Evolutionary conservation across 2,888 invertebrate genomes (phyloP).

Genomic region (Tenthredo distinguenda): DNA sequence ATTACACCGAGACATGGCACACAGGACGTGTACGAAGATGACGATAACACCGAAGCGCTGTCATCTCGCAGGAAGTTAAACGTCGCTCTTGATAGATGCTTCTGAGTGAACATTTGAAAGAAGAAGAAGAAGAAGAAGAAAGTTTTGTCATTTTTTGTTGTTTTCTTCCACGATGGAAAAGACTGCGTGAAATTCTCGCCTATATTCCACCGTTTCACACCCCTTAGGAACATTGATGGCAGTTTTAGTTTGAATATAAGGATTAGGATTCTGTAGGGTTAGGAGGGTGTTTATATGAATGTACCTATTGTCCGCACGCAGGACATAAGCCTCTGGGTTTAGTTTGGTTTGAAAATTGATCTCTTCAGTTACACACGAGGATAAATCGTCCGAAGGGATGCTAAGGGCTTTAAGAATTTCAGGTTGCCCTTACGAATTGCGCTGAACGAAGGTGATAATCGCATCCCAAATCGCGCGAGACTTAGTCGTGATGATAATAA

Average conservation of each 20-base stretch:
- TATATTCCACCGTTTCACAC: not conserved
- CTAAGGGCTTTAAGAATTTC: not conserved
- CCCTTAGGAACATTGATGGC: not conserved
- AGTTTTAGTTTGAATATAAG: not conserved
- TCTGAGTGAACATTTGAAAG: not conserved
- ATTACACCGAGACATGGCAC: constrained; percentile 25
- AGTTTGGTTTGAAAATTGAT: not conserved
- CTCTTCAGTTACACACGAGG: not conserved
- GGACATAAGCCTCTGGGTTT: not conserved
- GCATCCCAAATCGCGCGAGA: not conserved
- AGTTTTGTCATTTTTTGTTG: not conserved
- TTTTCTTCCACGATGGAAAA: not conserved
- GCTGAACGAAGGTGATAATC: not conserved
- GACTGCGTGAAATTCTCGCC: not conserved
- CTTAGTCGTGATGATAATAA: not conserved
- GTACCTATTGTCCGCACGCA: not conserved
- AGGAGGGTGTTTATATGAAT: not conserved
- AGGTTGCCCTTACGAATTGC: not conserved
- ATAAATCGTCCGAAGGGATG: not conserved
- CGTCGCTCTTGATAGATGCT: not conserved
- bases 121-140: not conserved
- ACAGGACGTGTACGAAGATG: constrained; percentile 2
- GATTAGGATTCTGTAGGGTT: not conserved
- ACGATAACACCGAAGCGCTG: not conserved
- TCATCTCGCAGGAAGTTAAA: not conserved